phyloP scores from a whole-genome alignment of 2,797 vertebrate species.

The Ficedula albicollis region DNA sequence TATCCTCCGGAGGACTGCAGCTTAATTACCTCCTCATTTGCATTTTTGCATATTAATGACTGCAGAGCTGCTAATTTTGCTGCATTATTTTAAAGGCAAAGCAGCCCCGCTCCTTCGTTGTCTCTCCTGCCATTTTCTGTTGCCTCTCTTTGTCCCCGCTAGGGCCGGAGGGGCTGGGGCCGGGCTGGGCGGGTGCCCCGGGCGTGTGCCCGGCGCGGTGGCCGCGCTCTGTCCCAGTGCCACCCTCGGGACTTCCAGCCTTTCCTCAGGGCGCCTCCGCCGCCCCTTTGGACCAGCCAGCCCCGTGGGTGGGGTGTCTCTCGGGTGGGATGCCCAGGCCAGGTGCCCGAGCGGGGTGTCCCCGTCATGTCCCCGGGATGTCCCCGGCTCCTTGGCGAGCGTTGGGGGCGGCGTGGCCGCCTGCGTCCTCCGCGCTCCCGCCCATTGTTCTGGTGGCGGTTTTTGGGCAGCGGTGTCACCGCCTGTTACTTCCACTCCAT shows the following conservation, averaged over 20 bases:
- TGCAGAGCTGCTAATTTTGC: conserved; percentile 83
- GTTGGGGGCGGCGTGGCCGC: background rate
- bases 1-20: conserved; percentile 67
- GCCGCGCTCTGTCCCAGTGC: background rate
- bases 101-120: background rate
- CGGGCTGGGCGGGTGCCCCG: background rate
- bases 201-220: accelerated
- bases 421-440: background rate
- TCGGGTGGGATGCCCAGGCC: background rate
- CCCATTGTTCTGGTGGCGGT: conserved; percentile 24
- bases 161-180: background rate
- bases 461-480: conserved; percentile 27
- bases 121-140: conserved; percentile 6
- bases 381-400: background rate
- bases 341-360: background rate
- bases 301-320: accelerated
- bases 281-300: background rate
- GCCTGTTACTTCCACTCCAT: conserved; percentile 36
- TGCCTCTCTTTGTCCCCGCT: background rate
- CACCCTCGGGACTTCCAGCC: background rate
- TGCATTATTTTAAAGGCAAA: conserved; percentile 69
- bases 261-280: background rate
- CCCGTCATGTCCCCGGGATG: background rate
- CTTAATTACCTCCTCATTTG: conserved; percentile 95
- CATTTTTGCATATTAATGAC: conserved; percentile 98